Conservation (phyloP, 2,113 vertebrate species). For the Bagarius yarrelli region DNA sequence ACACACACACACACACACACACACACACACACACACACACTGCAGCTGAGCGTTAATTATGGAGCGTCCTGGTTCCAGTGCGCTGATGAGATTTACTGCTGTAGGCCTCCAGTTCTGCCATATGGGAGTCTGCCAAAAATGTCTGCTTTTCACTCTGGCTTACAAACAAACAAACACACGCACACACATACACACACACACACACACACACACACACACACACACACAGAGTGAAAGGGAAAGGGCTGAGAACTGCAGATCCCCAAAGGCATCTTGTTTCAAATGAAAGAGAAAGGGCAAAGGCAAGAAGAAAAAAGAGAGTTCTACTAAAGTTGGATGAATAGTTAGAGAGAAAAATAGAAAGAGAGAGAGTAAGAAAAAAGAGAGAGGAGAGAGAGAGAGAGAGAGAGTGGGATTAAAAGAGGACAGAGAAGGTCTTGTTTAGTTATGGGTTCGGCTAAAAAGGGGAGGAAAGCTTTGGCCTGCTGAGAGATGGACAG, state of each 20-base stretch:
- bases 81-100: slow-evolving; percentile 37
- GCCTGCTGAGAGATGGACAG: slow-evolving; percentile 77
- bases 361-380: slow-evolving; percentile 57
- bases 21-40: slow-evolving; percentile 40
- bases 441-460: slow-evolving; percentile 68
- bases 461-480: slow-evolving; percentile 55
- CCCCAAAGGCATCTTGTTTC: slow-evolving; percentile 64
- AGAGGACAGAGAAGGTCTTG: slow-evolving; percentile 74
- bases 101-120: slow-evolving; percentile 34
- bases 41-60: slow-evolving; percentile 26
- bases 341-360: slow-evolving; percentile 69
- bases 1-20: slow-evolving; percentile 27
- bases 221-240: slow-evolving; percentile 55
- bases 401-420: slow-evolving; percentile 60
- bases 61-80: neutral
- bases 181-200: slow-evolving; percentile 47
- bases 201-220: slow-evolving; percentile 55
- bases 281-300: slow-evolving; percentile 58
- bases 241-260: slow-evolving; percentile 59
- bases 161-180: slow-evolving; percentile 47
- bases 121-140: slow-evolving; percentile 36
- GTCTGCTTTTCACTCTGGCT: slow-evolving; percentile 37
- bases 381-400: slow-evolving; percentile 65
- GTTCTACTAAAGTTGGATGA: slow-evolving; percentile 71
- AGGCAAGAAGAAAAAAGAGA: slow-evolving; percentile 47